phyloP scores from a whole-genome alignment of 2,888 invertebrate genomes.

The Phortica magna region DNA sequence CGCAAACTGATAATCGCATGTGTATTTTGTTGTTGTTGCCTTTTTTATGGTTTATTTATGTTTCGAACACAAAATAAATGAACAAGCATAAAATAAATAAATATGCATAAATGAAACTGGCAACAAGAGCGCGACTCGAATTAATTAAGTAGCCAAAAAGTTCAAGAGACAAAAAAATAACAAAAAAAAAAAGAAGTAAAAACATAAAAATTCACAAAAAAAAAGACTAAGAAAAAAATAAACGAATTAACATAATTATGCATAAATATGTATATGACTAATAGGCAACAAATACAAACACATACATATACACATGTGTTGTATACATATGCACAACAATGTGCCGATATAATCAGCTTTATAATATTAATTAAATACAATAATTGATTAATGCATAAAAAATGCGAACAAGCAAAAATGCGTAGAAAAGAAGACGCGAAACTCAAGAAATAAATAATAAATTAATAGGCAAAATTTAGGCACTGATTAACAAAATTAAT shows the following conservation, averaged over 20 bases:
- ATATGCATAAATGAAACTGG: slow-evolving; percentile 14
- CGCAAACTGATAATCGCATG: slow-evolving; percentile 8
- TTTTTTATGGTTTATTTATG: slow-evolving; percentile 7
- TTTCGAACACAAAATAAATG: not conserved
- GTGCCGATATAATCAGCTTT: slow-evolving; percentile 30
- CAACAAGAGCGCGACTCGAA: slow-evolving; percentile 1
- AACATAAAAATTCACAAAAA: slow-evolving; percentile 9
- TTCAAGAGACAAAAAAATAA: slow-evolving; percentile 5
- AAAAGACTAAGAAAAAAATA: not conserved
- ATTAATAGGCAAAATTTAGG: slow-evolving; percentile 41
- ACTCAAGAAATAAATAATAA: slow-evolving; percentile 31
- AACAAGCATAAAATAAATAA: slow-evolving; percentile 10
- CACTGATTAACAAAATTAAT: slow-evolving; percentile 31
- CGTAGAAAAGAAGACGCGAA: slow-evolving; percentile 36
- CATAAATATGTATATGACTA: slow-evolving; percentile 24
- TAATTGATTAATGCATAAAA: slow-evolving; percentile 25
- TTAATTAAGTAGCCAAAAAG: slow-evolving; percentile 25
- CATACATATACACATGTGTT: slow-evolving; percentile 20
- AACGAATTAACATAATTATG: slow-evolving; percentile 19
- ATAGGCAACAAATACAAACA: slow-evolving; percentile 33
- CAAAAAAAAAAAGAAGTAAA: not conserved
- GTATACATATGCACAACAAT: slow-evolving; percentile 2
- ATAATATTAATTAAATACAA: slow-evolving; percentile 37
- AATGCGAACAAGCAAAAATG: slow-evolving; percentile 24
- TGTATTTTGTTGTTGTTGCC: not conserved